phyloP scores from a whole-genome alignment of 2,113 vertebrate genomes.

The human region GRCh38 chr14:32904501-32905000 shows the following conservation, averaged over 20 bases:
- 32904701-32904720: not conserved
- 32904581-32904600: slow-evolving; percentile 14
- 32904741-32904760: not conserved
- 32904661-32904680: not conserved
- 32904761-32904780: not conserved
- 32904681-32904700: not conserved
- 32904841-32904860: not conserved
- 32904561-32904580: not conserved
- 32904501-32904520: not conserved
- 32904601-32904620: not conserved
- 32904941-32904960: too few species aligned
- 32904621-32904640: not conserved
- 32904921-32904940: too few species aligned
- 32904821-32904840: not conserved
- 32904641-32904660: not conserved
- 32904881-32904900: too few species aligned
- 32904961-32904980: too few species aligned
- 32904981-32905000: not conserved
- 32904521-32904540: not conserved
- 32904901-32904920: too few species aligned
- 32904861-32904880: not conserved
- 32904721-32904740: not conserved
- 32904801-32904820: not conserved
- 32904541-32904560: not conserved
- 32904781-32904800: not conserved